Evolutionary conservation across 2,113 vertebrate genomes (phyloP).

Genomic region (Carassius carassius): DNA sequence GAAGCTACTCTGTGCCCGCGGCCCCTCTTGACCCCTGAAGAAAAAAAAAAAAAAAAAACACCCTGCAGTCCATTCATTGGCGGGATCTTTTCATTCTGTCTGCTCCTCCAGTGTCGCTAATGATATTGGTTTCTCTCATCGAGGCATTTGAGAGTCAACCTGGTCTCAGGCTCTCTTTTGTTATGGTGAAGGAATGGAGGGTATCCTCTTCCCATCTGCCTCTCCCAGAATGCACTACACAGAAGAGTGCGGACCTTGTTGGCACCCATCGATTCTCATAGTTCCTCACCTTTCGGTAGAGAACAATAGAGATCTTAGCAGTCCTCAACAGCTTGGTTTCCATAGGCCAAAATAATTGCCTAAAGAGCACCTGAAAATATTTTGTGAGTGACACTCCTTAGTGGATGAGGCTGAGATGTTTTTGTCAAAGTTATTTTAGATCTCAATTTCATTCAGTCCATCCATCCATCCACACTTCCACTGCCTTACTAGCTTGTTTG

Average conservation of each 20-base stretch:
- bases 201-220: slow-evolving; percentile 65
- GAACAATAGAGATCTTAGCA: slow-evolving; percentile 20
- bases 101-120: slow-evolving; percentile 62
- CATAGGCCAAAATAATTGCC: slow-evolving; percentile 30
- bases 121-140: slow-evolving; percentile 77
- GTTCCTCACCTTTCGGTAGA: slow-evolving; percentile 60
- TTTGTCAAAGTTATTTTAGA: slow-evolving; percentile 8
- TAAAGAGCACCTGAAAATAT: slow-evolving; percentile 2
- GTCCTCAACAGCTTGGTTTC: slow-evolving; percentile 15
- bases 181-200: slow-evolving; percentile 58
- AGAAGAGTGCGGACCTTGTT: slow-evolving; percentile 43
- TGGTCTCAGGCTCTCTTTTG: slow-evolving; percentile 69
- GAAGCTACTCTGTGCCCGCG: slow-evolving; percentile 45
- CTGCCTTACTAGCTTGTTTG: too few species aligned
- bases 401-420: not conserved
- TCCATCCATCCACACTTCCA: not conserved
- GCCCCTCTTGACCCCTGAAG: slow-evolving; percentile 62
- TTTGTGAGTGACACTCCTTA: slow-evolving; percentile 9
- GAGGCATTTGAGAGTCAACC: slow-evolving; percentile 62
- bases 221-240: slow-evolving; percentile 43
- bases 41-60: slow-evolving; percentile 25
- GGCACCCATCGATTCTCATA: not conserved
- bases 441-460: not conserved
- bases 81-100: slow-evolving; percentile 62
- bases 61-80: slow-evolving; percentile 60